Percentiles rank a stretch among this genome's conserved stretches.
These are phyloP conservation scores for Syngnathus scovelli DNA, from an alignment of 2,113 vertebrate genomes.

Conservation along the genomic window DNA sequence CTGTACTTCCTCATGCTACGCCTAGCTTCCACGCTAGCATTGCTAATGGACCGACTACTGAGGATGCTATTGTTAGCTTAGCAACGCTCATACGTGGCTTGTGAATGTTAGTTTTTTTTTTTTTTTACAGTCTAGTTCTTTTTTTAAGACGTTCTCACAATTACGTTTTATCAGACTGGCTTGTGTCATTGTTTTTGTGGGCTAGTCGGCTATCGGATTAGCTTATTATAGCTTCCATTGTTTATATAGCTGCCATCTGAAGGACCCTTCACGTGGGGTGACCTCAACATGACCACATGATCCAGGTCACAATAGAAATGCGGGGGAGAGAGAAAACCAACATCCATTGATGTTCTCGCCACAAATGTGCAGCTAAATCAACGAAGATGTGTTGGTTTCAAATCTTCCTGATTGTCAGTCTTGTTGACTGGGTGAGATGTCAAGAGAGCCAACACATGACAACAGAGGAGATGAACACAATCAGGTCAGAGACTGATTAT, in stretches of 20 bases:
- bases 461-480: conserved; percentile 63
- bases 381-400: conserved; percentile 15
- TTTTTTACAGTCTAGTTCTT: not conserved
- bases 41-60: not conserved
- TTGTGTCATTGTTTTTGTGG: not conserved
- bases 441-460: conserved; percentile 68
- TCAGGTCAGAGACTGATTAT: conserved; percentile 56
- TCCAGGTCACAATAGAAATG: conserved; percentile 1
- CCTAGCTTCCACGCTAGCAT: conserved; percentile 1
- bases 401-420: conserved; percentile 44
- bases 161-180: not conserved
- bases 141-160: not conserved
- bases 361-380: conserved; percentile 4
- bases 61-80: conserved; percentile 29
- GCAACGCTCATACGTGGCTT: conserved; percentile 5
- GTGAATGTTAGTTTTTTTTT: conserved; percentile 15
- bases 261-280: not conserved
- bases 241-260: not conserved
- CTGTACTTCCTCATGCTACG: not conserved
- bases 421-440: conserved; percentile 48
- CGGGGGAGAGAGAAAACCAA: conserved; percentile 31
- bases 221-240: not conserved
- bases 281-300: not conserved
- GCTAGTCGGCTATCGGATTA: not conserved
- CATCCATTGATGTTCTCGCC: not conserved